Conservation (phyloP, 2,113 vertebrate genomes). For the Cyprinodon brontotheroides region DNA sequence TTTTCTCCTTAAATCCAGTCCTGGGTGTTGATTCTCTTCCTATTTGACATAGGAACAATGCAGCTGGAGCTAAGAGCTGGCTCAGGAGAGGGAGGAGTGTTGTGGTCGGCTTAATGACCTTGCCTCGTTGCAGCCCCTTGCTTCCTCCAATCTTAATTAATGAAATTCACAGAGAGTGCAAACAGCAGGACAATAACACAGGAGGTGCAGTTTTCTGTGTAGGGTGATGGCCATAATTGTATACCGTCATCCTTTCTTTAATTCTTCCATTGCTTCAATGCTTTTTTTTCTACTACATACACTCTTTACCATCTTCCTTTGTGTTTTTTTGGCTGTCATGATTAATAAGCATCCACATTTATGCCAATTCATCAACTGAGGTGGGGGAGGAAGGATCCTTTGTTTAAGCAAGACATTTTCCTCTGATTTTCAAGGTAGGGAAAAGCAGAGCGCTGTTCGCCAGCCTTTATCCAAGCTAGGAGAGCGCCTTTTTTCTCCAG, state of each 20-base stretch:
- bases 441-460: conserved; percentile 58
- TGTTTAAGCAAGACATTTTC: conserved; percentile 68
- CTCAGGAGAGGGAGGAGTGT: conserved; percentile 64
- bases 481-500: conserved; percentile 58
- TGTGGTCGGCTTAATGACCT: conserved; percentile 73
- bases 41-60: conserved; percentile 66
- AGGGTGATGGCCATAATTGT: conserved; percentile 68
- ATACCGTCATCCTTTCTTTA: conserved; percentile 42
- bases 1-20: conserved; percentile 40
- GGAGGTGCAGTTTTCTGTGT: conserved; percentile 62
- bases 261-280: conserved; percentile 14
- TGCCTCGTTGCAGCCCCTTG: conserved; percentile 54
- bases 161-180: conserved; percentile 70
- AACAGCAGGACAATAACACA: conserved; percentile 69
- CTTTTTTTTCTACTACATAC: conserved; percentile 41
- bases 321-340: conserved; percentile 51
- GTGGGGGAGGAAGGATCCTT: conserved; percentile 37
- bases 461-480: conserved; percentile 69
- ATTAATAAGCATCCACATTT: conserved; percentile 68
- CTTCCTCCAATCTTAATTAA: conserved; percentile 73
- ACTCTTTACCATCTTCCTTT: conserved; percentile 17
- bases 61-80: conserved; percentile 47
- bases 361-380: conserved; percentile 65
- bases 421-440: conserved; percentile 58
- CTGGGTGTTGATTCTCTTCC: conserved; percentile 69